phyloP scores from a whole-genome alignment of 2,888 invertebrate genomes.

The Calameuta idolon region DNA sequence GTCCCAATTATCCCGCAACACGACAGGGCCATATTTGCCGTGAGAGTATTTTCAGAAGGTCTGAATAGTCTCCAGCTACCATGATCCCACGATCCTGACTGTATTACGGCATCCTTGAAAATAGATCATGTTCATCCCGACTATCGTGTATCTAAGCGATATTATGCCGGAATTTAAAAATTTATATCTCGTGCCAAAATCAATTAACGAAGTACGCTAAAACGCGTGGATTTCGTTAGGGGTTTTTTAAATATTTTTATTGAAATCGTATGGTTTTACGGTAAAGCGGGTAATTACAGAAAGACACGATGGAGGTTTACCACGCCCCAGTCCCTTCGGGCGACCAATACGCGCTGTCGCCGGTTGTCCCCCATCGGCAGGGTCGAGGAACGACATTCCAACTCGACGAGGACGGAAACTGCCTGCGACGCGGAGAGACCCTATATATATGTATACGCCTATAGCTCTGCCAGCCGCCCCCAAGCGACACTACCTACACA shows the following conservation, averaged over 20 bases:
- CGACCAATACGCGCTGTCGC: slow-evolving; percentile 62
- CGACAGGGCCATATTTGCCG: slow-evolving; percentile 51
- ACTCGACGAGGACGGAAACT: slow-evolving; percentile 42
- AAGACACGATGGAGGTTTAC: slow-evolving; percentile 62
- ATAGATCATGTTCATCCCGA: slow-evolving; percentile 1
- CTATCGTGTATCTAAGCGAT: background rate
- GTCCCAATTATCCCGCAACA: slow-evolving; percentile 66
- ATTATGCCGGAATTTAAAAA: background rate
- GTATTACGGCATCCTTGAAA: background rate
- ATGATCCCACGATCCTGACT: background rate
- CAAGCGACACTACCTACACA: slow-evolving; percentile 13
- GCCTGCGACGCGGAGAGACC: background rate
- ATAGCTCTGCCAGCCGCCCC: slow-evolving; percentile 14
- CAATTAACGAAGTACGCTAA: background rate
- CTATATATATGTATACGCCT: slow-evolving; percentile 7
- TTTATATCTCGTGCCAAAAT: background rate
- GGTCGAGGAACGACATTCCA: slow-evolving; percentile 55
- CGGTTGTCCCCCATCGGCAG: slow-evolving; percentile 32
- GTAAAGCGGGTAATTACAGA: slow-evolving; percentile 48
- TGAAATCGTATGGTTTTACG: background rate
- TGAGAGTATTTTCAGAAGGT: slow-evolving; percentile 60
- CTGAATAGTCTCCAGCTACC: slow-evolving; percentile 23
- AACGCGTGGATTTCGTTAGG: background rate
- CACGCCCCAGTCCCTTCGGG: slow-evolving; percentile 63
- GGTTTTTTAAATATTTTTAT: background rate